These are phyloP conservation scores for Eurois occulta DNA, from an alignment of 2,888 invertebrate genomes.

Conservation along the genomic window DNA sequence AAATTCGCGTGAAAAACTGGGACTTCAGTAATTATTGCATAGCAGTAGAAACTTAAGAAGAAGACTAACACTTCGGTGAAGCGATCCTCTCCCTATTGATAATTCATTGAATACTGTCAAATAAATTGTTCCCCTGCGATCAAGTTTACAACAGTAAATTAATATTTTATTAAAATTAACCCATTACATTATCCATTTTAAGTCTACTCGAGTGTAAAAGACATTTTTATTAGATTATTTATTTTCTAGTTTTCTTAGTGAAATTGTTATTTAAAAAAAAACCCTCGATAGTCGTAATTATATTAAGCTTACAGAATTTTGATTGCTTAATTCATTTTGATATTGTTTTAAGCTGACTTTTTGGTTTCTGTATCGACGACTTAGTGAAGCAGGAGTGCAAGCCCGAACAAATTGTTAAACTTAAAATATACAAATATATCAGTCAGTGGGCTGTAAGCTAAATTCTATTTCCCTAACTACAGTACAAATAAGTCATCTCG, in stretches of 20 bases:
- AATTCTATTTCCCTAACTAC: constrained; percentile 79
- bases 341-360: constrained; percentile 45
- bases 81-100: constrained; percentile 50
- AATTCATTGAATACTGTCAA: constrained; percentile 72
- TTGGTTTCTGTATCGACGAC: constrained; percentile 54
- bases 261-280: constrained; percentile 53
- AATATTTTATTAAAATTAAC: constrained; percentile 59
- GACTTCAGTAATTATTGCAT: constrained; percentile 38
- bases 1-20: constrained; percentile 33
- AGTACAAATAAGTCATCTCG: constrained; percentile 71
- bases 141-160: constrained; percentile 58
- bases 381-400: constrained; percentile 60
- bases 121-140: constrained; percentile 70
- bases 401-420: constrained; percentile 81
- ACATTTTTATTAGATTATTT: constrained; percentile 54
- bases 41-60: constrained; percentile 57
- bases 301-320: constrained; percentile 51
- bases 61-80: constrained; percentile 49
- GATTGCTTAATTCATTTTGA: constrained; percentile 56
- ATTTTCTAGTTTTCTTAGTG: constrained; percentile 53
- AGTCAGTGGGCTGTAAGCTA: constrained; percentile 85
- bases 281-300: constrained; percentile 44
- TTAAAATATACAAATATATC: constrained; percentile 87
- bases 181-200: constrained; percentile 56
- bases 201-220: constrained; percentile 50